Evolutionary conservation across 2,888 invertebrate species (phyloP).

Genomic region (Euzetes globulus): DNA sequence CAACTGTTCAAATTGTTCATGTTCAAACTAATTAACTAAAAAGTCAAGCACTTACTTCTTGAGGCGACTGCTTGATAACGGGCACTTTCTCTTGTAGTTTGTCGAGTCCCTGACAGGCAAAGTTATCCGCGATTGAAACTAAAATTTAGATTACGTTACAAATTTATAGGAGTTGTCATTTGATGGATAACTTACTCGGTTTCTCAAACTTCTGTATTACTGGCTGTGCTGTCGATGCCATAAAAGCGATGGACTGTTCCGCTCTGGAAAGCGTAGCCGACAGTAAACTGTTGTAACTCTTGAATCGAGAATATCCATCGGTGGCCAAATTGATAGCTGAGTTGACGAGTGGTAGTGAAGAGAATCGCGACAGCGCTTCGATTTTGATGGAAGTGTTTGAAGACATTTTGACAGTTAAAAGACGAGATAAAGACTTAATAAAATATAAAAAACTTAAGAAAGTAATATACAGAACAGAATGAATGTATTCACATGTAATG

Average conservation of each 20-base stretch:
- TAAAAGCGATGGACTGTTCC: conserved; percentile 60
- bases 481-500: too few relatives aligned
- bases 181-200: conserved; percentile 50
- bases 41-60: conserved; percentile 30
- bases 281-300: conserved; percentile 51
- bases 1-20: not conserved
- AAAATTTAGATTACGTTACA: not conserved
- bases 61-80: conserved; percentile 35
- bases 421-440: too few relatives aligned
- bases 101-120: conserved; percentile 36
- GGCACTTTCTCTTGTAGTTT: conserved; percentile 32
- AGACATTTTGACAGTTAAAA: not conserved
- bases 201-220: conserved; percentile 63
- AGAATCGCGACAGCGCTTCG: conserved; percentile 62
- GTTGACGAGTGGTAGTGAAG: conserved; percentile 70
- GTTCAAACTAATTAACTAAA: not conserved
- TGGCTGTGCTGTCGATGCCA: conserved; percentile 65
- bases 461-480: too few relatives aligned
- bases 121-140: conserved; percentile 31
- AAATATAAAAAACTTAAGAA: too few relatives aligned
- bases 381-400: not conserved
- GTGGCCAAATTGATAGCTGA: conserved; percentile 66
- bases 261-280: conserved; percentile 45
- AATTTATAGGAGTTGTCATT: not conserved
- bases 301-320: conserved; percentile 64